Base-by-base conservation (phyloP, 2,888 invertebrate species). In the Bembecia ichneumoniformis region DNA sequence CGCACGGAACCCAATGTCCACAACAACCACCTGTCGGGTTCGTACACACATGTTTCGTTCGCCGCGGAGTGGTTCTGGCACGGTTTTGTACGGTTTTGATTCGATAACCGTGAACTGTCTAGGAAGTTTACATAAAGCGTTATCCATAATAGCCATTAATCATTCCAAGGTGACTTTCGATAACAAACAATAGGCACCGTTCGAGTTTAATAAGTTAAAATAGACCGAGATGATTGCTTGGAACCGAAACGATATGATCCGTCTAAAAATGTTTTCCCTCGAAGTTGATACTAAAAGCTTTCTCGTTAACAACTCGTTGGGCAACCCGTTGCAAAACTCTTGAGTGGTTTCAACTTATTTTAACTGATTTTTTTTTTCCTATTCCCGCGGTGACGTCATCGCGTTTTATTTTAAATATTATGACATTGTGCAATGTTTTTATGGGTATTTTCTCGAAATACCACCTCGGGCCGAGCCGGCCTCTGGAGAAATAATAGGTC, bases 401-500 rank as follows among this genome's bases (percentile, higher is more conserved):
- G 50, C 49, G 52, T 65, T 66, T 58, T 64, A 61, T 65, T 69
- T 54, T 53, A 49, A 51, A 53, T 56, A 35, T 28, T 28, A 28
- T 54, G 57, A 58, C 61, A 66, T 82, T 77, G 74, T 75, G 81
- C 70, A 80, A 81, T 69, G 65, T 68, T 71, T 72, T 76, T 74
- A 73, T 75, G 66, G 64, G 62, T 62, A 71, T 46, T 77, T 77
- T 74, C 66, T 69, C 65, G 62, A 68, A 71, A 78, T 71, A 63
- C 66, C 65, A 62, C 63, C 57, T 62, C 66, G 64, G 69, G 66
- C 68, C 63, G 64, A 58, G 63, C 59, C 60, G 60, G 60, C 61
- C 64, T 63, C 60, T 71, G 71, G 71, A 71, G 64, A 70, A 62
- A 76, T 74, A 79, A 77, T 81, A 68, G 80, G 81, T 81, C 82